A percentile compares a stretch with the other conserved stretches of the same genome.
These are phyloP conservation scores for Microctenopoma steveboyesi DNA, from an alignment of 2,797 vertebrate genomes.

Conservation along the genomic window DNA sequence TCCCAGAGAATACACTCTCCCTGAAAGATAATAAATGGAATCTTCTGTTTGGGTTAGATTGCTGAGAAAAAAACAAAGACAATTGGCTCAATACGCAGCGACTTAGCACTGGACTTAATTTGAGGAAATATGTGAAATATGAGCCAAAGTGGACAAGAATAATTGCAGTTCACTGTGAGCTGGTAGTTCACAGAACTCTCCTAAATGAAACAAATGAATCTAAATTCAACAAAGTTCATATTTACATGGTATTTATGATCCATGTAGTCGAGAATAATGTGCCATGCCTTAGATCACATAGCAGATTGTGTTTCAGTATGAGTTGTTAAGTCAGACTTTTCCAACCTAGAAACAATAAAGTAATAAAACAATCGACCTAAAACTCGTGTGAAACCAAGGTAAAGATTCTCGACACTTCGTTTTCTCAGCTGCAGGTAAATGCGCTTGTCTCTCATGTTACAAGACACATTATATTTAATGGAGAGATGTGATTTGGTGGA, in stretches of 20 bases:
- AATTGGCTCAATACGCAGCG: slow-evolving; percentile 65
- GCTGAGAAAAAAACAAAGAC: slow-evolving; percentile 74
- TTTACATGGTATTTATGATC: slow-evolving; percentile 22
- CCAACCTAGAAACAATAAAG: slow-evolving; percentile 12
- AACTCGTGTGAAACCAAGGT: slow-evolving; percentile 36
- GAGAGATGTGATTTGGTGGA: slow-evolving; percentile 33
- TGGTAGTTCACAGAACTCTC: slow-evolving; percentile 37
- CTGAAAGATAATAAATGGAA: slow-evolving; percentile 81
- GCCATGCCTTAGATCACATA: not conserved
- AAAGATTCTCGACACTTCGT: slow-evolving; percentile 25
- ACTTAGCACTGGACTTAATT: slow-evolving; percentile 64
- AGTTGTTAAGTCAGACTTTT: slow-evolving; percentile 24
- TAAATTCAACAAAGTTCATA: slow-evolving; percentile 26
- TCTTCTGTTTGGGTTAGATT: slow-evolving; percentile 81
- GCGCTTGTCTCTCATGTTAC: slow-evolving; percentile 42
- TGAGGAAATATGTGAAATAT: slow-evolving; percentile 65
- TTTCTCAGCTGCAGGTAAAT: slow-evolving; percentile 62
- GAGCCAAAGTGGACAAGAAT: slow-evolving; percentile 69
- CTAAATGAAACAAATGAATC: slow-evolving; percentile 33
- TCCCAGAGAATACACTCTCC: slow-evolving; percentile 79
- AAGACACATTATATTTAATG: slow-evolving; percentile 35
- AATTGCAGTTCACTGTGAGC: slow-evolving; percentile 61
- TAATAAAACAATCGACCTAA: slow-evolving; percentile 12
- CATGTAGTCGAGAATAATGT: slow-evolving; percentile 3
- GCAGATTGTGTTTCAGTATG: slow-evolving; percentile 8